Conservation (phyloP, 2,888 invertebrate species). For the Limnephilus rhombicus region DNA sequence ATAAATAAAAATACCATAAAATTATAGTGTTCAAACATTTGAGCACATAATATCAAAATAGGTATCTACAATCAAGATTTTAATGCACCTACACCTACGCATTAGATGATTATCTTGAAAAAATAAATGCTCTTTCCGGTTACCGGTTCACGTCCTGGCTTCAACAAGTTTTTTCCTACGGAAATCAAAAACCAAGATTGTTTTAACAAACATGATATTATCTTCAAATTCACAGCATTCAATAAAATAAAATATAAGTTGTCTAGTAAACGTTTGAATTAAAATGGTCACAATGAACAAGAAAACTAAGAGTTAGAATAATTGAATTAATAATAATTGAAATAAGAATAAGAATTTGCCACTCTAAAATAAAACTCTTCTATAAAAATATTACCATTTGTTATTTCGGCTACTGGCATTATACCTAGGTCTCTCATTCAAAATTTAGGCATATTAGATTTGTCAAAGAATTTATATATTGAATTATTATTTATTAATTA, state of each 20-base stretch:
- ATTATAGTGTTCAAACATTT: no score
- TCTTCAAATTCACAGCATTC: not conserved
- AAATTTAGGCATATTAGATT: no score
- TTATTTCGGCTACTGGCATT: no score
- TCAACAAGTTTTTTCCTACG: not conserved
- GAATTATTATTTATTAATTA: no score
- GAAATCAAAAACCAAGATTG: not conserved
- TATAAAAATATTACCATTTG: no score
- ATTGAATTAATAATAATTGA: not conserved
- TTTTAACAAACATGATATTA: not conserved
- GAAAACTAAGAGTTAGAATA: not conserved
- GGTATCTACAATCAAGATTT: no score
- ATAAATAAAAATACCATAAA: no score
- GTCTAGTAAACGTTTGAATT: not conserved
- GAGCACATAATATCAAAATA: no score
- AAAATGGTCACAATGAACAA: not conserved
- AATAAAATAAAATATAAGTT: not conserved
- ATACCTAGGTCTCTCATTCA: no score
- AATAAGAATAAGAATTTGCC: no score
- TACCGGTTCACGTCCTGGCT: conserved; percentile 12
- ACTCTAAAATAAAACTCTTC: no score
- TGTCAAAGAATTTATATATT: no score
- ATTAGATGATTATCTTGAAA: not conserved
- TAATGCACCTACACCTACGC: not conserved
- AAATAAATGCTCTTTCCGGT: not conserved